These are phyloP conservation scores for Pteropus rufus DNA, from an alignment of 2,797 vertebrate species.

Conservation along the genomic window DNA sequence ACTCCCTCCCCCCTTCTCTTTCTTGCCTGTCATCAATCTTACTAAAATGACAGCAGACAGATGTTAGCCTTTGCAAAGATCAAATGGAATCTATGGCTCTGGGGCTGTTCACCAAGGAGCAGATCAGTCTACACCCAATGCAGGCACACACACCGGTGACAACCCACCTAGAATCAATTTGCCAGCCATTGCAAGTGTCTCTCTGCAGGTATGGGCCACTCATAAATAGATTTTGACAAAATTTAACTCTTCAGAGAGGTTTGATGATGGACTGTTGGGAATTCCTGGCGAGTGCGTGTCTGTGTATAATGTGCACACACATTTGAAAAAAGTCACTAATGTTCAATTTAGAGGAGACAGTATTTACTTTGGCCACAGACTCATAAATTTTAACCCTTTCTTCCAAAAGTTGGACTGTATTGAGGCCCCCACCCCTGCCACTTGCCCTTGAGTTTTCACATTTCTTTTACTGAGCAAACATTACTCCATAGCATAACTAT, in stretches of 20 bases:
- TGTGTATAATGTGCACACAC: background rate
- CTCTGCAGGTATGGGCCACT: conserved; percentile 69
- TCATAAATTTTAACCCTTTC: conserved; percentile 11
- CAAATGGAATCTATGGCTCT: conserved; percentile 97
- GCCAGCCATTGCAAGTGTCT: conserved; percentile 78
- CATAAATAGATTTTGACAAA: conserved; percentile 88
- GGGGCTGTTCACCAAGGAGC: conserved; percentile 90
- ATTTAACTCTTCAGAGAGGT: conserved; percentile 57
- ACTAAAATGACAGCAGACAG: conserved; percentile 99
- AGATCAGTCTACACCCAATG: conserved; percentile 80
- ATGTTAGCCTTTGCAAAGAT: conserved; percentile 99
- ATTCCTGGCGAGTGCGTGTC: background rate
- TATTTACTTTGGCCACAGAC: conserved; percentile 32
- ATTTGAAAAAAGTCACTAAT: conserved; percentile 49
- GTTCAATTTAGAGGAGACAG: conserved; percentile 3
- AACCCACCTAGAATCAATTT: conserved; percentile 78
- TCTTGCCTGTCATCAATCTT: conserved; percentile 97
- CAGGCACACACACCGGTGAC: conserved; percentile 78
- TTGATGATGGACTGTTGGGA: background rate
- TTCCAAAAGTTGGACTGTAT: conserved; percentile 3
- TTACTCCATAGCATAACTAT: conserved; percentile 79
- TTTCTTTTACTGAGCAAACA: conserved; percentile 67
- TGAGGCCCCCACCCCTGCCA: background rate
- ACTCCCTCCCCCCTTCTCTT: conserved; percentile 74
- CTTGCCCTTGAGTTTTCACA: conserved; percentile 57